These are phyloP conservation scores for Fulica atra DNA, from an alignment of 2,113 vertebrate genomes.

Conservation along the genomic window DNA sequence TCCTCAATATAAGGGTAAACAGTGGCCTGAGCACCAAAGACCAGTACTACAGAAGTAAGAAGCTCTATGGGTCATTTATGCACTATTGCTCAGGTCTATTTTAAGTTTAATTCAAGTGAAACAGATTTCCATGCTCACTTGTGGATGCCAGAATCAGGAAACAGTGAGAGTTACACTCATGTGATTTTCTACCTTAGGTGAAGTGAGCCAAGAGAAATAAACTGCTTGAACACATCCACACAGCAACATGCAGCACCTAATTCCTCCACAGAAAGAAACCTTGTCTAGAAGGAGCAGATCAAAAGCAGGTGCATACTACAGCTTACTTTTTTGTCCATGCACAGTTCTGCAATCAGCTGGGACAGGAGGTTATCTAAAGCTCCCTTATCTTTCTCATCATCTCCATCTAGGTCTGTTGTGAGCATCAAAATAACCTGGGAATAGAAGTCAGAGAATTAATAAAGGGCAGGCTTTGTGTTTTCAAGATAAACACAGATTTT, in stretches of 20 bases:
- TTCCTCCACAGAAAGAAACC: not conserved
- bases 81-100: not conserved
- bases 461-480: not conserved
- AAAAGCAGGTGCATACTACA: not conserved
- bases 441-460: not conserved
- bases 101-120: not conserved
- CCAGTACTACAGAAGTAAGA: not conserved
- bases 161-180: not conserved
- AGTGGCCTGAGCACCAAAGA: not conserved
- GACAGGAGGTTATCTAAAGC: conserved; percentile 94
- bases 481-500: not conserved
- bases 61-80: not conserved
- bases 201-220: not conserved
- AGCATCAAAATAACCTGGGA: conserved; percentile 93
- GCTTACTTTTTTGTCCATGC: conserved; percentile 94
- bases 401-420: conserved; percentile 95
- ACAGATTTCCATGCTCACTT: not conserved
- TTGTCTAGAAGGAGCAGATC: not conserved
- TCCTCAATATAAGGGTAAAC: not conserved
- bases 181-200: not conserved
- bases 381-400: conserved; percentile 98
- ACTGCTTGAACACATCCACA: not conserved
- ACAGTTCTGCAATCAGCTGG: conserved; percentile 92
- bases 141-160: not conserved
- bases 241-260: not conserved